phyloP scores from a whole-genome alignment of 2,113 vertebrate genomes.

The Gobiocypris rarus region DNA sequence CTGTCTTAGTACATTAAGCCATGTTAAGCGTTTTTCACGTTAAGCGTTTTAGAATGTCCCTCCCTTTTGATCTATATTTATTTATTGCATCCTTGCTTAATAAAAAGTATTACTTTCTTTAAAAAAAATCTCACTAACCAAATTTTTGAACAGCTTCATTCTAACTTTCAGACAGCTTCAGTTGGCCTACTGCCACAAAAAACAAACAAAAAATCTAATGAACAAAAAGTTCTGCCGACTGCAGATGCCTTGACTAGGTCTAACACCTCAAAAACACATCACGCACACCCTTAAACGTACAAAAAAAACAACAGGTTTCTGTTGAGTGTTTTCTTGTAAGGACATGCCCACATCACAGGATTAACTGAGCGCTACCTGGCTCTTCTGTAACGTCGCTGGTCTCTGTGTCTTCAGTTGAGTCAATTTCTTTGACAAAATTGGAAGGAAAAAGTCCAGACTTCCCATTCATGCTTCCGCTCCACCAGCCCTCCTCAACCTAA shows the following conservation, averaged over 20 bases:
- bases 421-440: slow-evolving; percentile 94
- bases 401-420: slow-evolving; percentile 79
- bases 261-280: neutral
- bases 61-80: too few species aligned
- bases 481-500: slow-evolving; percentile 98
- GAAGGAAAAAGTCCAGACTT: slow-evolving; percentile 91
- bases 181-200: neutral
- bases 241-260: neutral
- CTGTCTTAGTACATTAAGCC: too few species aligned
- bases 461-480: slow-evolving; percentile 85
- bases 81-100: neutral
- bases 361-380: slow-evolving; percentile 73
- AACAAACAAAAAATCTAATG: neutral
- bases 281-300: neutral
- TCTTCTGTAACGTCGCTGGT: slow-evolving; percentile 79
- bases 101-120: neutral
- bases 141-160: neutral
- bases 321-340: slow-evolving; percentile 28
- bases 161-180: neutral
- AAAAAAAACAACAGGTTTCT: slow-evolving; percentile 3
- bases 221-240: neutral
- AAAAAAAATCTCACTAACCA: neutral
- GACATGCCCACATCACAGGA: slow-evolving; percentile 16
- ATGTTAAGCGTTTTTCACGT: too few species aligned
- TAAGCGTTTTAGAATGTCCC: too few species aligned